Base-by-base conservation (phyloP, 2,888 invertebrate genomes). In the Leucoma salicis region DNA sequence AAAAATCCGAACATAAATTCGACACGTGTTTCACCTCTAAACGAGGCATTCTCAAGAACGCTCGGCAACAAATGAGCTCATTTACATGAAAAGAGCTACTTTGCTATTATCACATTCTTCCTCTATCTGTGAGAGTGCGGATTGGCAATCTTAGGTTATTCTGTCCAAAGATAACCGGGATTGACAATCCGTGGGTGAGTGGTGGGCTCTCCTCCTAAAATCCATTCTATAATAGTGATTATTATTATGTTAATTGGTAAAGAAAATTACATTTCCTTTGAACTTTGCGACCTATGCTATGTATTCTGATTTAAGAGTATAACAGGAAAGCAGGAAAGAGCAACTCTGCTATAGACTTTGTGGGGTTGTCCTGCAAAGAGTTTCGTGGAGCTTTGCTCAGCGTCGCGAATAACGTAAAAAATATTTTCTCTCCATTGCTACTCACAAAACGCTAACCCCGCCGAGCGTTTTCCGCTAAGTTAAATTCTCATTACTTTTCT, bases 401-500 rank as follows among this genome's bases (percentile, higher is more conserved):
- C 69, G 57, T 69, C 53, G 70, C 70, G 71, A 75, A 74, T 76
- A 79, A 77, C 70, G 71, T 73, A 74, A 79, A 81, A 86, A 84
- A 83, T 75, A 73, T 76, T 82, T 81, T 66, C 72, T 72, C 66
- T 73, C 69, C 78, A 66, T 70, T 69, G 66, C 67, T 63, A 74
- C 70, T 75, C 68, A 70, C 68, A 57, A 69, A 74, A 69, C 64
- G 68, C 57, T 66, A 67, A 69, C 68, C 61, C 43, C 68, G 66
- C 63, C 74, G 64, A 78, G 77, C 77, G 74, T 81, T 85, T 88
- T 84, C 81, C 83, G 81, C 84, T 72, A 72, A 82, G 86, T 87
- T 85, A 81, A 78, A 81, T 82, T 85, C 86, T 85, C 85, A 86
- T 87, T 87, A 86, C 83, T 78, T 86, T 82, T 76, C 80, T 82